Base-by-base conservation (phyloP, 1,140 invertebrate species). In the Pectinophora gossypiella region DNA sequence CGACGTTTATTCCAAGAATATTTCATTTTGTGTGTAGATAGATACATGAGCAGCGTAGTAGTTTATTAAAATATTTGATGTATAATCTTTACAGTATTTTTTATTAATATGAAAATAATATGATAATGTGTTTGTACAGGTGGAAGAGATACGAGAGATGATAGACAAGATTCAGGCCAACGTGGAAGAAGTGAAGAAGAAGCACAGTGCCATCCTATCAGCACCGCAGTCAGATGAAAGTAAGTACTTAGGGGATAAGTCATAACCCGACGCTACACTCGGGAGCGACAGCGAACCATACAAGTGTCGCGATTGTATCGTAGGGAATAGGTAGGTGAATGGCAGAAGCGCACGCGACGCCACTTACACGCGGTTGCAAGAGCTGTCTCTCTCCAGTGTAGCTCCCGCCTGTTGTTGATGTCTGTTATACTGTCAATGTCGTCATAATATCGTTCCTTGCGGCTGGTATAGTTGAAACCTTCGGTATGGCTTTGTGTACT, bases 131-230 rank as follows among this genome's bases (percentile, higher is more conserved):
- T 27, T 12, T 71, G 77, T 82, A 18, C 74, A 95, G 94, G 98
- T 99, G 88, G 98, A 99, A 90, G 98, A 99, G 89, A 99, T 99
- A 88, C 93, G 98, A 64, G 97, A 97, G 88, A 99, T 98, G 95
- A 98, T 99, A 91, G 98, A 99, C 88, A 98, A 97, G 90, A 99
- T 99, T 84, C 96, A 98, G 85, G 94, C 95, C 70, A 99, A 99
- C 92, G 98, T 99, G 44, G 98, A 99, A 83, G 97, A 99, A 90
- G 98, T 99, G 22, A 99, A 99, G 92, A 99, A 98, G 91, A 99
- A 99, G 92, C 98, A 99, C 89, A 99, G 97, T 90, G 95, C 96
- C 86, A 99, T 99, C 76, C 90, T 99, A 67, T 98, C 97, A 69
- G 98, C 98, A 64, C 98, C 98, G 57, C 97, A 98, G 77, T 98